A percentile compares a stretch with the other conserved stretches of the same genome.
phyloP scores from a whole-genome alignment of 2,888 invertebrate species.

The Diaphora mendica region DNA sequence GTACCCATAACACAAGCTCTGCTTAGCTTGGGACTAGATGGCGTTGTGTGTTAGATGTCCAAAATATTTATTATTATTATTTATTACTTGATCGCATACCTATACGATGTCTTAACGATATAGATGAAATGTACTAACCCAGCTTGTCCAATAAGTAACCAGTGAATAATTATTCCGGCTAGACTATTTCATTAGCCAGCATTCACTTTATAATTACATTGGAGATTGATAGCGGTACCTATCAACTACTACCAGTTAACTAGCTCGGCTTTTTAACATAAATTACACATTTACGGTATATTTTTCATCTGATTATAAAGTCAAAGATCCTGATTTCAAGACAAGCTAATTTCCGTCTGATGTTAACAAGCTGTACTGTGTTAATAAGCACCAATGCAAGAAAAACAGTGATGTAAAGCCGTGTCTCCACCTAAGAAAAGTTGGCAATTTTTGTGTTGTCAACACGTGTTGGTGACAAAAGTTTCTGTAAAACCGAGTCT shows the following conservation, averaged over 20 bases:
- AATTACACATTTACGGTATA: conserved; percentile 4
- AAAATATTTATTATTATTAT: too few relatives aligned
- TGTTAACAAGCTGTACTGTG: background rate
- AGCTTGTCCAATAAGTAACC: background rate
- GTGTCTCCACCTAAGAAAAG: too few relatives aligned
- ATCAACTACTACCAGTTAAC: background rate
- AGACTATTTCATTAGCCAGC: conserved; percentile 41
- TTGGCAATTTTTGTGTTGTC: too few relatives aligned
- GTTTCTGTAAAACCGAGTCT: too few relatives aligned
- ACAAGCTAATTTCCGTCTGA: background rate
- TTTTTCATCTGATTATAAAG: background rate
- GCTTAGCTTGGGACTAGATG: too few relatives aligned
- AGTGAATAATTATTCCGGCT: conserved; percentile 34
- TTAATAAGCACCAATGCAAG: background rate
- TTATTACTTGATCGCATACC: background rate
- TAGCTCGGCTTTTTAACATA: background rate
- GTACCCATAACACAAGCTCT: too few relatives aligned
- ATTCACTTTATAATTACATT: conserved; percentile 52
- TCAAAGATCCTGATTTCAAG: background rate
- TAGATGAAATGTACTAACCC: background rate
- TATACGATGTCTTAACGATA: background rate
- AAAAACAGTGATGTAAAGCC: too few relatives aligned
- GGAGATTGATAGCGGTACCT: conserved; percentile 51
- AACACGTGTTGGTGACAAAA: too few relatives aligned
- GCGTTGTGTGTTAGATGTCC: too few relatives aligned